Evolutionary conservation across 2,113 vertebrate species (phyloP).

Genomic region (Lepus timidus): DNA sequence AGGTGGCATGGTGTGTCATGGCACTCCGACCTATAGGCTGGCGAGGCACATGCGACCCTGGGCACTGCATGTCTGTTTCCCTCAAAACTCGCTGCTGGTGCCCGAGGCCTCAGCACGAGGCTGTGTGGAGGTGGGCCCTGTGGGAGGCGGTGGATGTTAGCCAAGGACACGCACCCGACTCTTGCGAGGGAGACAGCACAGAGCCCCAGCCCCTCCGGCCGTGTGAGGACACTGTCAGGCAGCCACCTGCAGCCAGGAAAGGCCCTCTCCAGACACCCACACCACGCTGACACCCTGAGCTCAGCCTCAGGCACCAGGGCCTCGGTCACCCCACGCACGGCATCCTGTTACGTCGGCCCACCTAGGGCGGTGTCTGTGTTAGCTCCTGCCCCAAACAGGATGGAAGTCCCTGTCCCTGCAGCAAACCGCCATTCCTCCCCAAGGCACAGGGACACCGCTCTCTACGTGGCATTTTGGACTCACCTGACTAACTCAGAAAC

Average conservation of each 20-base stretch:
- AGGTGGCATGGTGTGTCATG: neutral
- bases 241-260: neutral
- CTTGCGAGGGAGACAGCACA: too few relatives aligned
- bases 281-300: neutral
- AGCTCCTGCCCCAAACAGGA: neutral
- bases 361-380: neutral
- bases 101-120: neutral
- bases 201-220: neutral
- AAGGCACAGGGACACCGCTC: neutral
- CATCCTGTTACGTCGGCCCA: fast-evolving
- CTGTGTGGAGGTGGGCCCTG: neutral
- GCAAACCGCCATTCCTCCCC: neutral
- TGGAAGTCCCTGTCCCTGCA: neutral
- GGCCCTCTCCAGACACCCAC: neutral
- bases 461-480: too few relatives aligned
- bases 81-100: neutral
- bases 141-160: neutral
- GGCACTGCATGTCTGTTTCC: neutral
- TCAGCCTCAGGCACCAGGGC: too few relatives aligned
- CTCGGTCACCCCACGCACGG: neutral
- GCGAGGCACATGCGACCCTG: too few relatives aligned
- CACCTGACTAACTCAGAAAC: too few relatives aligned
- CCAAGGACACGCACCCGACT: too few relatives aligned
- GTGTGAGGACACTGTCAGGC: fast-evolving
- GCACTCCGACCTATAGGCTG: neutral